Evolutionary conservation across 1,140 invertebrate species (phyloP), one percentile per base, ranked within the genome.

Genomic region (Bombus superbus): DNA sequence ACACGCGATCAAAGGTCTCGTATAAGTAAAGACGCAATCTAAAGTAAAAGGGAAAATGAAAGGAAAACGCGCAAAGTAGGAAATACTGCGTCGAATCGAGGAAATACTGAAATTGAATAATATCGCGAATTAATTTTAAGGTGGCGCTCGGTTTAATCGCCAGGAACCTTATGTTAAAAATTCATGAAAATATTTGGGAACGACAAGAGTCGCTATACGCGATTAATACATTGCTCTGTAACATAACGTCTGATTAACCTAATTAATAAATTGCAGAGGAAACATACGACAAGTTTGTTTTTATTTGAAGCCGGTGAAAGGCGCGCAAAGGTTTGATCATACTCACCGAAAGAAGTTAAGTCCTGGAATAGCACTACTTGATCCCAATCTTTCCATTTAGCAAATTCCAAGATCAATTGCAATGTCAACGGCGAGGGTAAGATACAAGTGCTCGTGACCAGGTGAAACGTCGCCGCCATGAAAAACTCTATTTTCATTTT

Each of bases 321-420:
- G 15, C 8, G 3, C 1, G 1, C 8, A 40, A 15, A n/a, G 6
- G 1, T 15, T 42, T 15, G 13, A 59, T 73, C 71, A 66, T n/a
- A 81, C 90, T 91, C 71, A 90, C 92, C 88, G 0, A 87, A 81
- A 3, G 90, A 74, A 44, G 83, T 79, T 11, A 91, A 42, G 68
- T 91, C 91, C 59, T 92, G 91, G 42, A 94, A 96, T 6, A 96
- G 86, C 0, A 96, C 87, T 6, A 95, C 92, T 73, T 96, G 96
- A 18, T 94, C 93, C 96, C 95, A 96, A 3, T 94, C 94, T 35
- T 95, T 91, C 94, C 95, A 96, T 10, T 94, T 89, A 1, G 94
- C 95, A 77, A 95, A 95, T 77, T 96, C 95, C 42, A 96, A 72
- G 15, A 95, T 89, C 22, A 95, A 94, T 77, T 95, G 94, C 25